These are phyloP conservation scores for Laothoe populi DNA, from an alignment of 2,888 invertebrate species.

Conservation along the genomic window DNA sequence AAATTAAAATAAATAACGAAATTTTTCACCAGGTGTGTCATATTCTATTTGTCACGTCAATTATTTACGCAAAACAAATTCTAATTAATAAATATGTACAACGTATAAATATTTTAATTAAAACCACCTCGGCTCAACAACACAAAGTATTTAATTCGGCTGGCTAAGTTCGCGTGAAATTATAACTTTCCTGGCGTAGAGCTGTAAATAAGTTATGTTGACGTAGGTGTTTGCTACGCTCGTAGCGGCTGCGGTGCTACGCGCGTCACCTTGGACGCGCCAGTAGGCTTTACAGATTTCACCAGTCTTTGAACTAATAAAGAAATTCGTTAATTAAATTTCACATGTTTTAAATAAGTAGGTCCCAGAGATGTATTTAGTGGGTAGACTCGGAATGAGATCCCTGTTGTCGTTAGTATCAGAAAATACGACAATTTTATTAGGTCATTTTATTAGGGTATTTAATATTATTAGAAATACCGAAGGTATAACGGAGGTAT, in stretches of 20 bases:
- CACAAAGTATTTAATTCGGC: constrained; percentile 2
- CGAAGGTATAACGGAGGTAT: too few relatives aligned
- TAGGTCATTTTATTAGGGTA: too few relatives aligned
- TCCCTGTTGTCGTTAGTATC: too few relatives aligned
- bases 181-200: neutral
- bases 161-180: constrained; percentile 1
- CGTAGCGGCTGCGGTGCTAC: constrained; percentile 14
- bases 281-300: neutral
- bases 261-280: constrained; percentile 15
- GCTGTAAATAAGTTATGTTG: constrained; percentile 7
- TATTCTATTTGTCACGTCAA: neutral
- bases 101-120: constrained; percentile 6
- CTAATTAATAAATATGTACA: neutral
- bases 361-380: too few relatives aligned
- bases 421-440: too few relatives aligned
- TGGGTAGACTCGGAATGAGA: too few relatives aligned
- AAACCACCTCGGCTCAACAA: neutral
- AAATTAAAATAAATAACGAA: too few relatives aligned
- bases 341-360: too few relatives aligned
- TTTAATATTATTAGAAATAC: too few relatives aligned
- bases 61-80: neutral
- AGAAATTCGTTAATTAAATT: too few relatives aligned
- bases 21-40: too few relatives aligned
- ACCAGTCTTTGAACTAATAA: neutral
- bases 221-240: constrained; percentile 15